Evolutionary conservation across 2,888 invertebrate genomes (phyloP).

Genomic region (Diploptera punctata): DNA sequence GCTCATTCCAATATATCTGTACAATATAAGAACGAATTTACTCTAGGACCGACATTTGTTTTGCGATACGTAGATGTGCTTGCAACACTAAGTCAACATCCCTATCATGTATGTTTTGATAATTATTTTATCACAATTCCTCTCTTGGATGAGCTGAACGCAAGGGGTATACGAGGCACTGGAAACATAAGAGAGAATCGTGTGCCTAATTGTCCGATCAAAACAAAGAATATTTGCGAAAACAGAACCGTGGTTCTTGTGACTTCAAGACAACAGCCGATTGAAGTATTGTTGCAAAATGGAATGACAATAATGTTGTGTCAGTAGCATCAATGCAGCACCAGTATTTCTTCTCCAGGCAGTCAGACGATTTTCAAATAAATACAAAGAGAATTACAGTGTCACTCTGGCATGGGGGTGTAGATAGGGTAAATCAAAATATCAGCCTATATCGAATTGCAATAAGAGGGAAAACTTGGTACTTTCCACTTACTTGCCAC

Average conservation of each 20-base stretch:
- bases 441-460: no score
- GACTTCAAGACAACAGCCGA: no score
- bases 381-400: not conserved
- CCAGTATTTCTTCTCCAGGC: no score
- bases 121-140: no score
- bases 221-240: not conserved
- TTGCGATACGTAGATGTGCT: not conserved
- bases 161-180: no score
- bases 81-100: not conserved
- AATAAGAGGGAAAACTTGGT: not conserved
- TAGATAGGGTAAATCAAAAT: no score
- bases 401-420: not conserved
- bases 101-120: not conserved
- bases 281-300: not conserved
- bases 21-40: not conserved
- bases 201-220: not conserved
- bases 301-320: not conserved
- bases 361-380: no score
- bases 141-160: no score
- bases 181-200: no score
- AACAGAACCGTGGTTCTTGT: no score
- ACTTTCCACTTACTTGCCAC: not conserved
- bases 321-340: not conserved
- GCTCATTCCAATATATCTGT: not conserved
- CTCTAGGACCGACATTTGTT: not conserved